Evolutionary conservation across 2,797 vertebrate species (phyloP).

Genomic region (Malurus leucopterus): DNA sequence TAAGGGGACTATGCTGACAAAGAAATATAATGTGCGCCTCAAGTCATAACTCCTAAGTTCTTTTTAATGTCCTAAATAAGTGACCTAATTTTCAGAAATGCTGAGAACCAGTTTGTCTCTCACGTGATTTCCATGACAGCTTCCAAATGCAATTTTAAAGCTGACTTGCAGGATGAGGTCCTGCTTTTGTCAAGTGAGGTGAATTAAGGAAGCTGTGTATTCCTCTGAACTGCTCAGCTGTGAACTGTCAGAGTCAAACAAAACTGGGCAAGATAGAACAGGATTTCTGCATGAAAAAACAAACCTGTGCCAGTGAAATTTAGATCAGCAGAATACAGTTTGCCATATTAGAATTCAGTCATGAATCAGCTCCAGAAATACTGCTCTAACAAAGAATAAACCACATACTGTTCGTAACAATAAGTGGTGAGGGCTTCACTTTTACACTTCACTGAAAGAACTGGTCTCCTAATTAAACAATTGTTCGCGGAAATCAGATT

Average conservation of each 20-base stretch:
- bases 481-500: slow-evolving; percentile 7
- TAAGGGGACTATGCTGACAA: background rate
- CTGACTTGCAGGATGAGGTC: slow-evolving; percentile 20
- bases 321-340: slow-evolving; percentile 14
- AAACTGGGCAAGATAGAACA: slow-evolving; percentile 1
- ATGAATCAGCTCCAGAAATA: slow-evolving; percentile 25
- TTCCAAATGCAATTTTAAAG: slow-evolving; percentile 19
- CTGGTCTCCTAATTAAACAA: slow-evolving; percentile 36
- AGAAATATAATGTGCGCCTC: background rate
- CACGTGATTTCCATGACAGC: background rate
- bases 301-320: background rate
- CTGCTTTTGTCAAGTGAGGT: slow-evolving; percentile 1
- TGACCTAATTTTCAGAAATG: slow-evolving; percentile 45
- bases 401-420: slow-evolving; percentile 14
- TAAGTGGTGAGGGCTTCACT: slow-evolving; percentile 20
- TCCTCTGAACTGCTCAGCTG: slow-evolving; percentile 32
- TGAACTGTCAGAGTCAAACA: slow-evolving; percentile 33
- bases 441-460: background rate
- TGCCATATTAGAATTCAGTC: slow-evolving; percentile 15
- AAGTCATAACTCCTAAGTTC: slow-evolving; percentile 11
- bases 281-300: background rate
- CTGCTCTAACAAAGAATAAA: background rate
- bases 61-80: slow-evolving; percentile 48
- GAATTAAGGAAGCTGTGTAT: background rate
- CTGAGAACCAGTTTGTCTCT: background rate